phyloP scores from a whole-genome alignment of 2,797 vertebrate genomes.

The Crypturellus tataupa region DNA sequence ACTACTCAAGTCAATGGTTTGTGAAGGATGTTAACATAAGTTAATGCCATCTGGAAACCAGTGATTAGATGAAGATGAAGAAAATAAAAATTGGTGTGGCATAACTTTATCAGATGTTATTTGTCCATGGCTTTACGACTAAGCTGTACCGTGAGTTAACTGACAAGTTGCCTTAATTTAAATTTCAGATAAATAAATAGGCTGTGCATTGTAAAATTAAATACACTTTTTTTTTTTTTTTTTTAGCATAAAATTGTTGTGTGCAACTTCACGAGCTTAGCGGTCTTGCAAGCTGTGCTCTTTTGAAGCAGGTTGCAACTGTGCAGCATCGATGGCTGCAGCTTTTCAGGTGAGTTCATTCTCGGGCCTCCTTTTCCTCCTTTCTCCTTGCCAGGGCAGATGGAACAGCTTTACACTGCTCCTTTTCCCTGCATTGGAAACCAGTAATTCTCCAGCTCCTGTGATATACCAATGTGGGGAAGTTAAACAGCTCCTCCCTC shows the following conservation, averaged over 20 bases:
- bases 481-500: neutral
- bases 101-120: neutral
- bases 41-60: neutral
- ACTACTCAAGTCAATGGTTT: neutral
- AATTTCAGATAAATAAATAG: neutral
- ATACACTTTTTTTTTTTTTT: neutral
- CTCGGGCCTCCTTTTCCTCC: neutral
- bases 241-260: neutral
- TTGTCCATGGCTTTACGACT: neutral
- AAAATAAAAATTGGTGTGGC: neutral
- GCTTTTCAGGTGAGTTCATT: neutral
- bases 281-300: neutral
- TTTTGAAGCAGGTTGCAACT: neutral
- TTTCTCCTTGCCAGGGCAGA: neutral
- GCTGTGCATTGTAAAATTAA: neutral
- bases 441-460: neutral
- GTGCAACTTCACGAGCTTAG: neutral
- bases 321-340: neutral
- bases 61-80: neutral
- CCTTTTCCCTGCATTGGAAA: neutral
- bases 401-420: neutral
- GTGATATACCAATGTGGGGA: neutral
- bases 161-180: neutral
- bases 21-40: neutral
- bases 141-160: neutral